Percentiles rank a stretch among this genome's conserved stretches.
These are phyloP conservation scores for Anas georgica DNA, from an alignment of 2,797 vertebrate genomes.

Conservation along the genomic window DNA sequence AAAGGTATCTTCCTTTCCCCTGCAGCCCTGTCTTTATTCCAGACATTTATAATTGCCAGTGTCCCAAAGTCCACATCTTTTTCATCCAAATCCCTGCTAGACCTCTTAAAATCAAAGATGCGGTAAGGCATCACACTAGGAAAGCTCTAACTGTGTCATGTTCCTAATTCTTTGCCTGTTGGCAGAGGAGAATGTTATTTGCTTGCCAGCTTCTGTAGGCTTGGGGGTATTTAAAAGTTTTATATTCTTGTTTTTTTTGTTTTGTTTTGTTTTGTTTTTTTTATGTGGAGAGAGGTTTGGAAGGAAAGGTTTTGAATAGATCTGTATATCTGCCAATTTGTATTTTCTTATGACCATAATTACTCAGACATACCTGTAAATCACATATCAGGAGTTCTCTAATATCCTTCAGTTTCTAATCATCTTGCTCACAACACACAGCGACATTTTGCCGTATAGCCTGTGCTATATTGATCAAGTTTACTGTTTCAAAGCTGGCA, in stretches of 20 bases:
- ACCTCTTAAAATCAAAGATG: not conserved
- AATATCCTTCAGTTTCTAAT: not conserved
- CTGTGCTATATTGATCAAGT: not conserved
- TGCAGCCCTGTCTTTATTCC: not conserved
- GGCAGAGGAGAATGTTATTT: not conserved
- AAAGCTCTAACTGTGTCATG: not conserved
- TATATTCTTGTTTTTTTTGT: not conserved
- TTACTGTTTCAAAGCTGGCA: not conserved
- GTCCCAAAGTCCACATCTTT: not conserved
- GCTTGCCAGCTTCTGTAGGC: not conserved
- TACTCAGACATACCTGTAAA: not conserved
- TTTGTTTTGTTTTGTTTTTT: not conserved
- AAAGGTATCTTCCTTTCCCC: not conserved
- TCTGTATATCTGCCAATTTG: not conserved
- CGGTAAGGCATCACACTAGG: not conserved
- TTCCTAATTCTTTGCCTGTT: not conserved
- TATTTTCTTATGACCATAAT: not conserved
- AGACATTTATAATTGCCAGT: not conserved
- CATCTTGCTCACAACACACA: not conserved
- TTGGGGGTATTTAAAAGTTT: not conserved
- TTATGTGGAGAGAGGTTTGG: not conserved
- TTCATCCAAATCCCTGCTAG: not conserved
- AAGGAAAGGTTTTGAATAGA: not conserved
- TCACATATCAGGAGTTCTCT: not conserved
- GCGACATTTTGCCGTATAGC: not conserved